Evolutionary conservation across 2,888 invertebrate genomes (phyloP).

Genomic region (Iselma pallidipennis): DNA sequence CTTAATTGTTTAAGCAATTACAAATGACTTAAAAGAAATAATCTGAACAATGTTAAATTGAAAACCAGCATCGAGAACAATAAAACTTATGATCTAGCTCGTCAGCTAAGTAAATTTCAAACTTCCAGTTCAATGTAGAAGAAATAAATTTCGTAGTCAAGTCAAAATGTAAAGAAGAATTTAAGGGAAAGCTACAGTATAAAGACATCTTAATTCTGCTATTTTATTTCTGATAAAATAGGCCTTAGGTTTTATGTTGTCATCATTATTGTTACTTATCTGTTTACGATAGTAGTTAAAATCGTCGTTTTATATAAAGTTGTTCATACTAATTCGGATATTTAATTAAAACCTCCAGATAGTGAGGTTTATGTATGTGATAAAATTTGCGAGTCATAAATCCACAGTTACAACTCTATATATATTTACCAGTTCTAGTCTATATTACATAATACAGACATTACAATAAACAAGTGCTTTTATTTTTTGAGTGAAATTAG

Average conservation of each 20-base stretch:
- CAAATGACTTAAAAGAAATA: no score
- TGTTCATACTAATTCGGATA: constrained; percentile 17
- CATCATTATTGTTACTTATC: constrained; percentile 15
- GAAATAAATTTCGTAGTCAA: constrained; percentile 8
- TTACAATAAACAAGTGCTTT: no score
- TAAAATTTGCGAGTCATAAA: constrained; percentile 25
- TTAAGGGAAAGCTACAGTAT: no score
- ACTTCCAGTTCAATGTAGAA: constrained; percentile 3
- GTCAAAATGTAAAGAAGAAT: constrained; percentile 5
- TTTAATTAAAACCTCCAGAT: constrained; percentile 20
- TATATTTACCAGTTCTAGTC: no score
- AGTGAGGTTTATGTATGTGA: constrained; percentile 18
- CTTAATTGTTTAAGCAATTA: no score
- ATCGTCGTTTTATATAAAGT: constrained; percentile 17
- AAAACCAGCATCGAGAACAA: constrained; percentile 15
- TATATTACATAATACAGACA: no score
- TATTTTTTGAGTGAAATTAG: no score
- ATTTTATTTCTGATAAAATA: not conserved
- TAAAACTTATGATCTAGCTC: constrained; percentile 16
- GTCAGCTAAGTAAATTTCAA: constrained; percentile 17
- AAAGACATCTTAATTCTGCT: constrained; percentile 13
- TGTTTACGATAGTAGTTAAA: constrained; percentile 16
- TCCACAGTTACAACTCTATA: constrained; percentile 11
- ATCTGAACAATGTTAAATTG: constrained; percentile 4
- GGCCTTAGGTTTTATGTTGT: not conserved